phyloP scores from a whole-genome alignment of 2,888 invertebrate genomes.

The Ariolimax columbianus region DNA sequence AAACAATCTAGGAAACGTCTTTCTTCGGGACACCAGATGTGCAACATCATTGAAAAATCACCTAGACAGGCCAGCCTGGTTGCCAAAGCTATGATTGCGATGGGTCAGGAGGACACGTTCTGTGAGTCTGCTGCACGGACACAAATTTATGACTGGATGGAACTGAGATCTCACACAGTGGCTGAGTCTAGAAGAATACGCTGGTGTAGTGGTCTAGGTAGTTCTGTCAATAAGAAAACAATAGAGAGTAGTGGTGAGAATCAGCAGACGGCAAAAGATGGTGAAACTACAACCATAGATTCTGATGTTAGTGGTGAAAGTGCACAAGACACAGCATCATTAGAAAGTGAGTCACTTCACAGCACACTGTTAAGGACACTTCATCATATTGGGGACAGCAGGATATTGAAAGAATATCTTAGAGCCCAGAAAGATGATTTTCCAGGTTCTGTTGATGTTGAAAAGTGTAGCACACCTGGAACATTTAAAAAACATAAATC shows the following conservation, averaged over 20 bases:
- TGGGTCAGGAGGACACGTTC: constrained; percentile 41
- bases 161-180: constrained; percentile 15
- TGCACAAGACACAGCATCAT: not conserved
- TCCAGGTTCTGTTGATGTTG: constrained; percentile 42
- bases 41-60: constrained; percentile 49
- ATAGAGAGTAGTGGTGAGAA: not conserved
- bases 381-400: constrained; percentile 40
- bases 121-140: constrained; percentile 38
- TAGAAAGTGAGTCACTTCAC: constrained; percentile 30
- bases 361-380: constrained; percentile 41
- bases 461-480: constrained; percentile 32
- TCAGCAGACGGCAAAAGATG: not conserved
- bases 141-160: constrained; percentile 42
- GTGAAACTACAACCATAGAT: not conserved
- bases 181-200: not conserved
- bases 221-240: constrained; percentile 3
- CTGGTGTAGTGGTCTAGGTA: constrained; percentile 36
- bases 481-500: not conserved
- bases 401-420: constrained; percentile 36
- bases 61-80: constrained; percentile 46
- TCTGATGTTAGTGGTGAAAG: not conserved
- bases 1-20: constrained; percentile 2
- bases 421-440: constrained; percentile 47
- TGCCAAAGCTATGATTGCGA: constrained; percentile 50
- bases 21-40: constrained; percentile 18